Conservation (phyloP, 2,113 vertebrate species). For the Phylloscopus trochiloides region DNA sequence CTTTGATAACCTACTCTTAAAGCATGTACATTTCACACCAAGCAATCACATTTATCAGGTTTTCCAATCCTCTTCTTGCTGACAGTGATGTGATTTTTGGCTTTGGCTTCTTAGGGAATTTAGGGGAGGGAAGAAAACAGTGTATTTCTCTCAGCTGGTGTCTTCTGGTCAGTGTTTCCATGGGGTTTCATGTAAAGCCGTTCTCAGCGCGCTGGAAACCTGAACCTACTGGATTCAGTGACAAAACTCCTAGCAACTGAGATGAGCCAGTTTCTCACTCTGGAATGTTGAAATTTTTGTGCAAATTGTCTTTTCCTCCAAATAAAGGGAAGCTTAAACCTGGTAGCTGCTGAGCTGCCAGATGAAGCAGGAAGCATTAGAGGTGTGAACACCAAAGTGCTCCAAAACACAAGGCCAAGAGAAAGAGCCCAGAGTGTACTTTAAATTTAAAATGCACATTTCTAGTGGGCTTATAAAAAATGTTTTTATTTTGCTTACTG, state of each 20-base stretch:
- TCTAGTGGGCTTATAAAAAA: not conserved
- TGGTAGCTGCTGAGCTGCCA: not conserved
- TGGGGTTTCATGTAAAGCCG: not conserved
- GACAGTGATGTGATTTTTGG: not conserved
- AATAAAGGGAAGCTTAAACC: conserved; percentile 15
- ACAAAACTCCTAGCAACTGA: not conserved
- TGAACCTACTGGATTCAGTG: not conserved
- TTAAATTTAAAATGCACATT: not conserved
- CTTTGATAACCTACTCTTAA: not conserved
- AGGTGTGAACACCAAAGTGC: conserved; percentile 1
- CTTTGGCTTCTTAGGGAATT: not conserved
- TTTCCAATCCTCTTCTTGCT: not conserved
- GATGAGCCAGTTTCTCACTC: not conserved
- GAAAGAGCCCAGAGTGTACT: not conserved
- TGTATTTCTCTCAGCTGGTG: not conserved
- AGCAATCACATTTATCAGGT: not conserved
- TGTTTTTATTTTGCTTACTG: not conserved
- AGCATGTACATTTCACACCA: not conserved
- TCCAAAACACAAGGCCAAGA: not conserved
- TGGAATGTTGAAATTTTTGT: not conserved
- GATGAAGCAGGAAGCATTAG: not conserved
- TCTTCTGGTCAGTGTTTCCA: not conserved
- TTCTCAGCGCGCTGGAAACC: not conserved
- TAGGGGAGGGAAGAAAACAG: not conserved
- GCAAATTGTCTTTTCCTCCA: not conserved